Evolutionary conservation across 2,797 vertebrate species (phyloP), one percentile per base, ranked within the genome.

Genomic region (Ptychobarbus kaznakovi): DNA sequence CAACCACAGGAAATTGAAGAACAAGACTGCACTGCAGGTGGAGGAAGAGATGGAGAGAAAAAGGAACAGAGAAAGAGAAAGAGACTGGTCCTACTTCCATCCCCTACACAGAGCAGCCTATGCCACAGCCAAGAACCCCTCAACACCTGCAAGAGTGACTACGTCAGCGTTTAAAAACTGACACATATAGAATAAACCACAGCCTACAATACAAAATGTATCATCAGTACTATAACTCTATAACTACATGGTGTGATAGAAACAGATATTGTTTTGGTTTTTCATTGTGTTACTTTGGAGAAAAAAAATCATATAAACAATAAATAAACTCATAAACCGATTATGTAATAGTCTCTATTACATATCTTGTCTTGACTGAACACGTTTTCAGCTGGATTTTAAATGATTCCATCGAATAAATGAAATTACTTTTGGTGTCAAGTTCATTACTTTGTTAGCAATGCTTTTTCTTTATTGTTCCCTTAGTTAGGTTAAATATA

Each of bases 41-140:
- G 88, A 94, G 86, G 91, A 92, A 16, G 91, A 94, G 86, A 89
- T 92, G 85, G 77, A 77, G 56, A 44, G 72, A 58, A 80, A 63
- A 72, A 78, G 12, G 46, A 69, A 61, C 56, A 61, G 76, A 80
- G 90, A 93, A 68, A 92, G 84, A 85, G 92, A 90, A 46, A 87
- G 83, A 82, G 84, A 89, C 80, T 90, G 91, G 89, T 78, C 83
- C 8, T 76, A 61, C 70, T 75, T 46, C 0, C 81, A 91, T 56
- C 86, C 80, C 1, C 53, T 87, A 2, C 84, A 78, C 76, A 72
- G 66, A 22, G 22, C 9, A 8, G n/a, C 63, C 51, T 73, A 46
- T 87, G 13, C 80, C n/a, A 44, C 61, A 85, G 16, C 80, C n/a
- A 49, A 0, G 85, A 87, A 38, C 46, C 65, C 75, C 35, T 63